Evolutionary conservation across 1,140 invertebrate genomes (phyloP).

Genomic region (Drusus annulatus): DNA sequence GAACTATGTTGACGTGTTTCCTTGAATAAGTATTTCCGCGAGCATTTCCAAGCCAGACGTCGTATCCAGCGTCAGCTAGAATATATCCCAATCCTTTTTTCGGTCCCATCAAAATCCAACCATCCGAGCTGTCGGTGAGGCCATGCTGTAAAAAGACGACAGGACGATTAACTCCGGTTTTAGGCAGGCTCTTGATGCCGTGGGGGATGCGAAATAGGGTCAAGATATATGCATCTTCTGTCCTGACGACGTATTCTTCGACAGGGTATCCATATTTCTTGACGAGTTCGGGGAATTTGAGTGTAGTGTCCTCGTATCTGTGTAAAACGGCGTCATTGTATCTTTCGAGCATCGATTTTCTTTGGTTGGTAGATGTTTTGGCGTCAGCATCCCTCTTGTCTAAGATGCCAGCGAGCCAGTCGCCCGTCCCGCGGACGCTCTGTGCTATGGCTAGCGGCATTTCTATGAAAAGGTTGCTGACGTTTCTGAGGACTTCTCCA

Average conservation of each 20-base stretch:
- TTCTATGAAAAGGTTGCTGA: conserved; percentile 4
- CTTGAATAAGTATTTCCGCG: conserved; percentile 77
- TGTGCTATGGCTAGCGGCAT: conserved; percentile 39
- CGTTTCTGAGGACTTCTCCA: conserved; percentile 17
- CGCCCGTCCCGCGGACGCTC: conserved; percentile 34
- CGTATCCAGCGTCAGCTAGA: conserved; percentile 73
- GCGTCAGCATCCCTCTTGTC: conserved; percentile 15
- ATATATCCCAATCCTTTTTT: conserved; percentile 63
- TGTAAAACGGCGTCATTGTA: not conserved
- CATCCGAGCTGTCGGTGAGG: conserved; percentile 76
- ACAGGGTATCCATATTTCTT: conserved; percentile 62
- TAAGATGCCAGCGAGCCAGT: conserved; percentile 44
- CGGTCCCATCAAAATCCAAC: conserved; percentile 75
- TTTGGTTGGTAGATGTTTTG: not conserved
- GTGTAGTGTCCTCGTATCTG: conserved; percentile 61
- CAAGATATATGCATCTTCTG: conserved; percentile 79
- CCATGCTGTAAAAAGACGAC: conserved; percentile 81
- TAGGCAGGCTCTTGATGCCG: conserved; percentile 50
- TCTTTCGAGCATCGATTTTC: not conserved
- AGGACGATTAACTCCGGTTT: conserved; percentile 55
- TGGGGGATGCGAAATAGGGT: conserved; percentile 76
- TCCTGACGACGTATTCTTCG: conserved; percentile 63
- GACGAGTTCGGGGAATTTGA: conserved; percentile 63
- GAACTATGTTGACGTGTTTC: conserved; percentile 64
- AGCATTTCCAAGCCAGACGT: conserved; percentile 81